These are phyloP conservation scores for Eulemur rufifrons DNA, from an alignment of 2,113 vertebrate species.

Conservation along the genomic window DNA sequence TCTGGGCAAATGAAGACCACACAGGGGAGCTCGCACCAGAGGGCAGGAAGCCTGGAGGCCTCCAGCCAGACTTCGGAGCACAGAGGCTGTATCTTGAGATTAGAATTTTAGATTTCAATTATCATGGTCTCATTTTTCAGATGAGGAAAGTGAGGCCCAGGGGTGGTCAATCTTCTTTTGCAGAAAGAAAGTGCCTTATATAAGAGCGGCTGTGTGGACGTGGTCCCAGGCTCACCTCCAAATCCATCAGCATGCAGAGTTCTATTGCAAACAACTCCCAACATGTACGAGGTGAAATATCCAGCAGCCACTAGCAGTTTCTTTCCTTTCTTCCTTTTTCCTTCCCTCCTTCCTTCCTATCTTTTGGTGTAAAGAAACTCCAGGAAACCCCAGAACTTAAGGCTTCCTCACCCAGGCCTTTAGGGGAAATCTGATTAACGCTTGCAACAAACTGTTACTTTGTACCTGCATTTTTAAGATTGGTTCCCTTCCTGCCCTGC, in stretches of 20 bases:
- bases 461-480: not conserved
- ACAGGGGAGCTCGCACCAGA: fast-evolving
- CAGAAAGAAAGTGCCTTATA: not conserved
- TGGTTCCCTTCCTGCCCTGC: not conserved
- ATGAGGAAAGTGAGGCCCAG: slow-evolving; percentile 9
- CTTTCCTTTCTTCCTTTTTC: not conserved
- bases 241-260: not conserved
- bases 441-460: slow-evolving; percentile 54
- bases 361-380: not conserved
- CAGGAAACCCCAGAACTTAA: not conserved
- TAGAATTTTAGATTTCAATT: not conserved
- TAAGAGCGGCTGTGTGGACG: not conserved
- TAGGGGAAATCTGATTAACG: slow-evolving; percentile 34
- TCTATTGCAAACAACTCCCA: not conserved
- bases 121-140: not conserved
- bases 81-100: not conserved
- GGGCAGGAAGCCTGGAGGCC: fast-evolving
- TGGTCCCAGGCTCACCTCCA: not conserved
- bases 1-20: not conserved
- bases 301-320: no score
- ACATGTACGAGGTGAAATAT: fast-evolving
- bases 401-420: not conserved
- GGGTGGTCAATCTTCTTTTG: not conserved
- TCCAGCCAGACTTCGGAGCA: not conserved
- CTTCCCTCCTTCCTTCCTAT: not conserved